Percentiles rank a stretch among this genome's conserved stretches.
These are phyloP conservation scores for Tor tambroides DNA, from an alignment of 2,113 vertebrate genomes.

Conservation along the genomic window DNA sequence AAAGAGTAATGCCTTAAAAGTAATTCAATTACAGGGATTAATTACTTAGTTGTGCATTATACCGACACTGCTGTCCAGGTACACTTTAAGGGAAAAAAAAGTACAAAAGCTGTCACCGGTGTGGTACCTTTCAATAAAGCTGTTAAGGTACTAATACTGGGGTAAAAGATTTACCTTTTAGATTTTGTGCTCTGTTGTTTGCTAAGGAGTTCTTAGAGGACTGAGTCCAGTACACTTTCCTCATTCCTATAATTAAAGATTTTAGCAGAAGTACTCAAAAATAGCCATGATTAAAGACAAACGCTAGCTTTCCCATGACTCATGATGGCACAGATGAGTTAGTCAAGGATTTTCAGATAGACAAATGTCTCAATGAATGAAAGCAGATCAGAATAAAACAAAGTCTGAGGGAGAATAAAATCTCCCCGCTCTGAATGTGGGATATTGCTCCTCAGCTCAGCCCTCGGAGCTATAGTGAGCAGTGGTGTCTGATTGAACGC, in stretches of 20 bases:
- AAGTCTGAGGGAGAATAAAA: neutral
- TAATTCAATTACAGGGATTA: neutral
- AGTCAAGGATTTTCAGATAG: slow-evolving; percentile 5
- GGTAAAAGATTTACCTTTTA: no score
- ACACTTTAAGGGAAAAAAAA: no score
- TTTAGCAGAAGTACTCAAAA: slow-evolving; percentile 19
- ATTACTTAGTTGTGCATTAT: neutral
- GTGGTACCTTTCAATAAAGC: no score
- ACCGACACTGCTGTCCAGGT: neutral
- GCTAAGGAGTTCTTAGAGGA: neutral
- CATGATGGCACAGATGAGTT: neutral
- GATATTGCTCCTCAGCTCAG: slow-evolving; percentile 71
- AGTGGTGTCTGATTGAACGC: slow-evolving; percentile 72
- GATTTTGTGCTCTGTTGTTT: neutral
- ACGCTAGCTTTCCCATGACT: neutral
- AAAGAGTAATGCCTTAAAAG: no score
- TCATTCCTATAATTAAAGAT: slow-evolving; percentile 23
- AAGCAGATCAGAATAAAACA: slow-evolving; percentile 25
- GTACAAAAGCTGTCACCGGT: no score
- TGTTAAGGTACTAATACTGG: no score
- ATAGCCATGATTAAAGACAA: neutral
- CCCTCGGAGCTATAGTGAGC: slow-evolving; percentile 69
- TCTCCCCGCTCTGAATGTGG: neutral
- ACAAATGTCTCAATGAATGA: slow-evolving; percentile 6
- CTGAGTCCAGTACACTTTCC: neutral